These are phyloP conservation scores for Bos javanicus DNA, from an alignment of 2,113 vertebrate species.

Conservation along the genomic window DNA sequence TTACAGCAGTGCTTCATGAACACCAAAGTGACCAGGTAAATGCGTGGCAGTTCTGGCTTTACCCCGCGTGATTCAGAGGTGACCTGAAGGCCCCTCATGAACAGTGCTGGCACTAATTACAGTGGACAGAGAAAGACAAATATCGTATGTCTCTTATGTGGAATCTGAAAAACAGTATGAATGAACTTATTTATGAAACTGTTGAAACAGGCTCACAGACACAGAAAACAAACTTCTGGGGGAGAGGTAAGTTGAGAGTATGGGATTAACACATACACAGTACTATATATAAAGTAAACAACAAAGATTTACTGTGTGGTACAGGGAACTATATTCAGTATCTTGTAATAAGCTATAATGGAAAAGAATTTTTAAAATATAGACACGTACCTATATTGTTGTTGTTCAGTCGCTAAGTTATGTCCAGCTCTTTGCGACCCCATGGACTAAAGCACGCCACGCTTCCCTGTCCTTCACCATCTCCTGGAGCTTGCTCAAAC, in stretches of 20 bases:
- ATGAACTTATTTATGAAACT: background rate
- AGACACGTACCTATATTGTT: background rate
- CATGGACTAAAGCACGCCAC: background rate
- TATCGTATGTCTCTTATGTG: background rate
- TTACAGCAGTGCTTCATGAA: slow-evolving; percentile 97
- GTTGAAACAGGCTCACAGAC: background rate
- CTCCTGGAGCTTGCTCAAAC: background rate
- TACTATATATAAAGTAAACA: background rate
- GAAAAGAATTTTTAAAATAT: background rate
- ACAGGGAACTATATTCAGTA: background rate
- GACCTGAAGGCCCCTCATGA: rapidly evolving
- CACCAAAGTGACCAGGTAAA: slow-evolving; percentile 91
- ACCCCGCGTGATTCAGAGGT: no score
- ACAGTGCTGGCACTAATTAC: background rate
- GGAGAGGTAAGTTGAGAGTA: background rate
- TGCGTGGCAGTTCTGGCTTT: rapidly evolving
- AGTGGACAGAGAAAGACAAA: background rate
- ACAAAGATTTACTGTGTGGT: background rate
- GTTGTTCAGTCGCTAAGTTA: background rate
- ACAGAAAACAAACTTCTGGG: background rate
- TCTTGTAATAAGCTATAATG: background rate
- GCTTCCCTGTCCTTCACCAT: background rate
- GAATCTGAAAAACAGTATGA: background rate
- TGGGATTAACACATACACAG: background rate
- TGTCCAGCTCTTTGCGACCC: background rate